These are phyloP conservation scores for Menidia beryllina DNA, from an alignment of 2,113 vertebrate species.

Conservation along the genomic window DNA sequence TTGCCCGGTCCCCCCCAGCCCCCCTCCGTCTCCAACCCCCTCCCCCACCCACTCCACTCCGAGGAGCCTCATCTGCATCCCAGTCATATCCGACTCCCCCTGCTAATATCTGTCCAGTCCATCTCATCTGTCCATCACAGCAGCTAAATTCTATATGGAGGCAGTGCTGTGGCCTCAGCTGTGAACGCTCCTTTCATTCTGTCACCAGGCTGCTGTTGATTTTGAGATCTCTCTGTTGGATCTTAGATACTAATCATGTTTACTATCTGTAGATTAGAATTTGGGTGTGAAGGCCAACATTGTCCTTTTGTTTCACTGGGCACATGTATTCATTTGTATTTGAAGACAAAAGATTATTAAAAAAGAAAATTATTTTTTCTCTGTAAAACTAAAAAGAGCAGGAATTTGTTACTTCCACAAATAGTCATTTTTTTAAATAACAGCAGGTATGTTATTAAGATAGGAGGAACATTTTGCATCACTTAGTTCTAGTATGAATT, in stretches of 20 bases:
- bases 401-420: slow-evolving; percentile 3
- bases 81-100: slow-evolving; percentile 71
- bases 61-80: slow-evolving; percentile 77
- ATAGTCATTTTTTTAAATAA: not conserved
- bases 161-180: slow-evolving; percentile 74
- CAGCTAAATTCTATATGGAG: slow-evolving; percentile 49
- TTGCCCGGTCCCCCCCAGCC: slow-evolving; percentile 49
- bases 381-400: not conserved
- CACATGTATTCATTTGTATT: not conserved
- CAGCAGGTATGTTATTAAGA: too few relatives aligned
- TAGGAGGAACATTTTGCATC: not conserved
- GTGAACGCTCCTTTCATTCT: slow-evolving; percentile 61
- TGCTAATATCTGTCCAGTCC: slow-evolving; percentile 72
- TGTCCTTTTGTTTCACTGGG: slow-evolving; percentile 2
- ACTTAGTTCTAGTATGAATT: not conserved
- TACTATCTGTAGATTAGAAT: slow-evolving; percentile 22
- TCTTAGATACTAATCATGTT: slow-evolving; percentile 11
- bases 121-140: slow-evolving; percentile 76
- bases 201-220: slow-evolving; percentile 49
- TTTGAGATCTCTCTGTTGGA: slow-evolving; percentile 38
- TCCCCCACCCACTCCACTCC: slow-evolving; percentile 10
- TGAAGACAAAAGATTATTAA: not conserved
- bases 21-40: slow-evolving; percentile 17
- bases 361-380: too few relatives aligned
- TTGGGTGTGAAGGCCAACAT: not conserved